These are phyloP conservation scores for Philypnodon macrostomus DNA, from an alignment of 2,797 vertebrate genomes.

Conservation along the genomic window DNA sequence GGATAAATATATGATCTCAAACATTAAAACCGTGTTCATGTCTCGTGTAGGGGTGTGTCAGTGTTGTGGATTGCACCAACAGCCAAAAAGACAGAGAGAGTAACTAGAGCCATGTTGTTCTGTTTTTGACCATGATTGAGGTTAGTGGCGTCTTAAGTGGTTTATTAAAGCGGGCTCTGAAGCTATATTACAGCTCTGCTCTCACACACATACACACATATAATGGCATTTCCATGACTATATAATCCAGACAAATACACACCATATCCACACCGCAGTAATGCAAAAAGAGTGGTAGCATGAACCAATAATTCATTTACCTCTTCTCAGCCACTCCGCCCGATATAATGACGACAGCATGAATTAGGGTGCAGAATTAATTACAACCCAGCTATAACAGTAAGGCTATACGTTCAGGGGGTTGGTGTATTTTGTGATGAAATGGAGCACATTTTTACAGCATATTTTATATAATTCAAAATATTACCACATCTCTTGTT, in stretches of 20 bases:
- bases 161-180: conserved; percentile 53
- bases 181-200: conserved; percentile 24
- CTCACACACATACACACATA: background rate
- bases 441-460: background rate
- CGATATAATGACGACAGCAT: background rate
- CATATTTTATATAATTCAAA: background rate
- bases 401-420: background rate
- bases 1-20: conserved; percentile 9
- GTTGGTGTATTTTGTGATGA: background rate
- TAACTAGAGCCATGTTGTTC: background rate
- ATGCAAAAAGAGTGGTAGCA: background rate
- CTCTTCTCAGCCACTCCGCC: background rate
- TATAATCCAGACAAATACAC: conserved; percentile 8
- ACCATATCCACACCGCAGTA: conserved; percentile 1
- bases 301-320: conserved; percentile 7
- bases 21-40: no score
- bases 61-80: background rate
- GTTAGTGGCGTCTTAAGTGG: conserved; percentile 15
- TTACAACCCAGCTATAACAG: background rate
- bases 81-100: no score
- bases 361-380: conserved; percentile 1
- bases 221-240: conserved; percentile 19
- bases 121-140: background rate
- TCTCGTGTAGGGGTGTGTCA: no score
- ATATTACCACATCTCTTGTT: no score